Evolutionary conservation across 2,797 vertebrate genomes (phyloP).

Genomic region (Melanitta fusca): DNA sequence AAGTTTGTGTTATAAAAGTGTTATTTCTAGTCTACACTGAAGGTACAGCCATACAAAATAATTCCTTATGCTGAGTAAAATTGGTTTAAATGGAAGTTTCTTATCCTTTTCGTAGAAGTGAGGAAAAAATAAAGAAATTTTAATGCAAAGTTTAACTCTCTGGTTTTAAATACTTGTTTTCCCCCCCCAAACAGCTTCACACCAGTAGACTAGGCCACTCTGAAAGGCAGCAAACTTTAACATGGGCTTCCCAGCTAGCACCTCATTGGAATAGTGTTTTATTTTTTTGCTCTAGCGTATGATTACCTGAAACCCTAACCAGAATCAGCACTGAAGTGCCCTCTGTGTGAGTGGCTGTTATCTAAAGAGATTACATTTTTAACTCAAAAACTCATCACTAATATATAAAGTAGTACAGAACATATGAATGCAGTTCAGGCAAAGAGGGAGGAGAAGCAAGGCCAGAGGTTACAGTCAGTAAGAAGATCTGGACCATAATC

Average conservation of each 20-base stretch:
- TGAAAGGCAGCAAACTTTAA: not conserved
- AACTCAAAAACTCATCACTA: not conserved
- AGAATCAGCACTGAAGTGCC: fast-evolving
- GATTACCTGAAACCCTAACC: not conserved
- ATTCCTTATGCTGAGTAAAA: not conserved
- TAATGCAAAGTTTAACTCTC: not conserved
- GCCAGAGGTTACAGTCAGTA: not conserved
- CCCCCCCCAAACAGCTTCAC: not conserved
- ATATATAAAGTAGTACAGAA: not conserved
- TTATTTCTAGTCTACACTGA: not conserved
- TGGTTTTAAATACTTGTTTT: not conserved
- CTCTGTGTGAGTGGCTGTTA: not conserved
- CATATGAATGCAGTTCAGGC: fast-evolving
- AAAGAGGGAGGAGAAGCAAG: not conserved
- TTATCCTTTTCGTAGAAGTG: not conserved
- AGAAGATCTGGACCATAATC: not conserved
- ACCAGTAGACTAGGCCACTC: not conserved
- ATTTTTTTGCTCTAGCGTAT: too few relatives aligned
- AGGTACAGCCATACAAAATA: not conserved
- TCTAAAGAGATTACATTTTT: not conserved
- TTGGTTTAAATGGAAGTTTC: not conserved
- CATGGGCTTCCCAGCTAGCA: not conserved
- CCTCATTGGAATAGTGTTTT: fast-evolving
- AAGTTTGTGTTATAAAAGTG: not conserved
- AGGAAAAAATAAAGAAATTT: not conserved